Evolutionary conservation across 2,888 invertebrate species (phyloP).

Genomic region (Dastarcus helophoroides): DNA sequence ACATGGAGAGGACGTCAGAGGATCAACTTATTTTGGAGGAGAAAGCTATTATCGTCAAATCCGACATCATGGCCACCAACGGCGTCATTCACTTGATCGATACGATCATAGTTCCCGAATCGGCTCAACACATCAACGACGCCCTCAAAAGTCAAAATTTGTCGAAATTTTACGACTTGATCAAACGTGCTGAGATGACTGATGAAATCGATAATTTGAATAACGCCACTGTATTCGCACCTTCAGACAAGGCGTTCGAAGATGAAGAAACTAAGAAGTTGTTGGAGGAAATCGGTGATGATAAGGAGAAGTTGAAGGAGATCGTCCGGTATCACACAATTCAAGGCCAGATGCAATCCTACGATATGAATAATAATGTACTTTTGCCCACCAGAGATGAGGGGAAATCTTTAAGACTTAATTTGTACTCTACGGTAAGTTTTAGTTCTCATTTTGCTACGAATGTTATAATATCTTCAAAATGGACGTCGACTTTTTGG

Average conservation of each 20-base stretch:
- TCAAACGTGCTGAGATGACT: slow-evolving; percentile 44
- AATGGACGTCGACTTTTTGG: too few species aligned
- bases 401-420: slow-evolving; percentile 43
- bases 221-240: slow-evolving; percentile 53
- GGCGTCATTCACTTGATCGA: slow-evolving; percentile 64
- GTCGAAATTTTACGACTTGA: slow-evolving; percentile 44
- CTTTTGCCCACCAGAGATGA: slow-evolving; percentile 38
- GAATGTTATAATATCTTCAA: background rate
- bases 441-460: slow-evolving; percentile 1
- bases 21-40: slow-evolving; percentile 47
- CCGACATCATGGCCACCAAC: slow-evolving; percentile 56
- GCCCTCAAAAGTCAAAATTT: slow-evolving; percentile 49
- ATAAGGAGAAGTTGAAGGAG: slow-evolving; percentile 41
- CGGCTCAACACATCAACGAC: slow-evolving; percentile 33
- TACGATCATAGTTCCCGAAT: slow-evolving; percentile 51
- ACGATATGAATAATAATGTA: slow-evolving; percentile 44
- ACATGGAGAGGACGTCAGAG: slow-evolving; percentile 39
- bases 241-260: slow-evolving; percentile 51
- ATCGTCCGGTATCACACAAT: slow-evolving; percentile 53
- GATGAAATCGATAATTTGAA: slow-evolving; percentile 44
- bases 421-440: slow-evolving; percentile 48
- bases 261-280: slow-evolving; percentile 33
- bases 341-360: slow-evolving; percentile 43
- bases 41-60: slow-evolving; percentile 43
- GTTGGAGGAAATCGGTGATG: slow-evolving; percentile 31